Evolutionary conservation across 2,888 invertebrate genomes (phyloP), one percentile per base, ranked within the genome.

Genomic region (Drosophila seclusa): DNA sequence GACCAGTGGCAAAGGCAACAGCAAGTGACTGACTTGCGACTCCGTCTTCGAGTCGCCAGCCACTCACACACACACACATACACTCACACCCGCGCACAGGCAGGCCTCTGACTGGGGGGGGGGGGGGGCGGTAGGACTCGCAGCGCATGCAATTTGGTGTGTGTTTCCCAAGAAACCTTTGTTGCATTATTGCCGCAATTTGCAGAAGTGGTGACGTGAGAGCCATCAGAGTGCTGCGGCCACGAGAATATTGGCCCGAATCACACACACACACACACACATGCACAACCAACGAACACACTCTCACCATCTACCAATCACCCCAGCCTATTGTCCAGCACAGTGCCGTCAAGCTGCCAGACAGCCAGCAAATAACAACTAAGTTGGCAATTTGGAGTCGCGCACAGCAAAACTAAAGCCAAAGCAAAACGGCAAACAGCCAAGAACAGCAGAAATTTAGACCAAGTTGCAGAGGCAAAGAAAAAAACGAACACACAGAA

Each of bases 191-290:
- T 85, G 85, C 85, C 86, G 85, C 85, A 85, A 85, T 85, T 85
- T 85, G 88, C 88, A 80, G 85, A 85, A 85, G 85, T 85, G 85
- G 85, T 85, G 85, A 85, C 88, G 85, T 85, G 85, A 85, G 85
- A 87, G 85, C 85, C 88, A 85, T 85, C 85, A 85, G 83, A 82
- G 81, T 83, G 73, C 83, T 83, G 79, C 81, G 79, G 78, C 86
- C 87, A 86, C 78, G 72, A 80, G 83, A 82, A 84, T 84, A 86
- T 84, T 86, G 83, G 83, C 76, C 72, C 68, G 62, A 61, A 68
- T 60, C 66, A 54, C 53, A 67, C 64, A 67, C 62, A 65, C 24
- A 59, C 38, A 63, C 27, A 65, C 38, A 36, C 49, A n/a, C 7
- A 24, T 7, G 16, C 24, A 45, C 24, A 45, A 21, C 21, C 21